These are phyloP conservation scores for Acleris laterana DNA, from an alignment of 2,888 invertebrate genomes.

Conservation along the genomic window DNA sequence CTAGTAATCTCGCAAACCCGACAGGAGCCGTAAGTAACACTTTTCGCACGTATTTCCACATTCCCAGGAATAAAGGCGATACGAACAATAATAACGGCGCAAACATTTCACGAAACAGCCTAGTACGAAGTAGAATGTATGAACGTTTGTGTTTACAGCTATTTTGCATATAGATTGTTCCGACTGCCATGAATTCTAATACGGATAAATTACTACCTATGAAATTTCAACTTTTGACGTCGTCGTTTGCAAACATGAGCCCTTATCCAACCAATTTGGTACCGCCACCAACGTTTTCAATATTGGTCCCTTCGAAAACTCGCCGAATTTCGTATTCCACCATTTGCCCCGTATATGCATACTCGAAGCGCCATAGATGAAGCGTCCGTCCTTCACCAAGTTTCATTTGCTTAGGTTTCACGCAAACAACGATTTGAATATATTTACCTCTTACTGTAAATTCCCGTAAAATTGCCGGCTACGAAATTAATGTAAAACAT, in stretches of 20 bases:
- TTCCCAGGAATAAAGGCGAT: conserved; percentile 33
- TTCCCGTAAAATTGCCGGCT: conserved; percentile 60
- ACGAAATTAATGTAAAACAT: conserved; percentile 64
- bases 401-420: conserved; percentile 66
- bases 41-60: conserved; percentile 35
- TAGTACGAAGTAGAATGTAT: conserved; percentile 35
- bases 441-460: conserved; percentile 59
- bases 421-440: conserved; percentile 65
- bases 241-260: conserved; percentile 39
- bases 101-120: conserved; percentile 34
- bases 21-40: conserved; percentile 9
- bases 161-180: conserved; percentile 49
- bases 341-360: conserved; percentile 48
- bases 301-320: conserved; percentile 47
- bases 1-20: conserved; percentile 6
- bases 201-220: conserved; percentile 42
- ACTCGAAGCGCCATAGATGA: conserved; percentile 43
- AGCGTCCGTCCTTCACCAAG: conserved; percentile 47
- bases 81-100: conserved; percentile 27
- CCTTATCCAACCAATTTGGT: conserved; percentile 47
- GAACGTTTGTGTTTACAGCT: conserved; percentile 38
- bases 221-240: conserved; percentile 54
- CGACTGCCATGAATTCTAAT: conserved; percentile 43
- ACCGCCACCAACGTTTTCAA: conserved; percentile 49
- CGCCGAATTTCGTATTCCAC: conserved; percentile 53